Evolutionary conservation across 2,888 invertebrate genomes (phyloP).

Genomic region (Aspidiotus destructor): DNA sequence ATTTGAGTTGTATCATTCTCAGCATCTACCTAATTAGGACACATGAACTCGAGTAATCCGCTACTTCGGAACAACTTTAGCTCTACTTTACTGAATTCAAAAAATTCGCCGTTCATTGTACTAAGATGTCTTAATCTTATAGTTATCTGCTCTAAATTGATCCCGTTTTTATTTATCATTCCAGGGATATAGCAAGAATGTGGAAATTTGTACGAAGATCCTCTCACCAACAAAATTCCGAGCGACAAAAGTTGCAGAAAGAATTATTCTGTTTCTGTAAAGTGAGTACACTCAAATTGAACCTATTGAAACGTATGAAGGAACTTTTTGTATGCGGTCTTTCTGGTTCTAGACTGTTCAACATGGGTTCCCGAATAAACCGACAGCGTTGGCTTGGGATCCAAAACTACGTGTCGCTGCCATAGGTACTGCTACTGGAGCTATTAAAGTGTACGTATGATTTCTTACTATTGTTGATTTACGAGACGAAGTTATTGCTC

Average conservation of each 20-base stretch:
- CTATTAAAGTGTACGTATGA: slow-evolving; percentile 61
- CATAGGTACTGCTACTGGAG: slow-evolving; percentile 87
- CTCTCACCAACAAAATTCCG: slow-evolving; percentile 75
- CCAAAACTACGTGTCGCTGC: slow-evolving; percentile 76
- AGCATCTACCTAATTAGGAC: no score
- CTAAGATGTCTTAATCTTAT: no score
- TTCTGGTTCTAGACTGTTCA: slow-evolving; percentile 66
- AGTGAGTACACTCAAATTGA: slow-evolving; percentile 51
- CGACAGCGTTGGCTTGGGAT: slow-evolving; percentile 89
- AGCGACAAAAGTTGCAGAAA: slow-evolving; percentile 76
- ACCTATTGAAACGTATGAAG: no score
- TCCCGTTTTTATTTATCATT: background rate
- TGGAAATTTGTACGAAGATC: slow-evolving; percentile 90
- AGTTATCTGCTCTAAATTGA: no score
- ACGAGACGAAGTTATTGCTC: background rate
- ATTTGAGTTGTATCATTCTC: no score
- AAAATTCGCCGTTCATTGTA: no score
- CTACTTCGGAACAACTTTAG: no score
- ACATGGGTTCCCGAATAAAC: slow-evolving; percentile 96
- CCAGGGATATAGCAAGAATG: slow-evolving; percentile 47
- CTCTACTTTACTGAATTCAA: no score
- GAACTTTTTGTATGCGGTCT: slow-evolving; percentile 35
- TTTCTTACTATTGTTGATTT: background rate
- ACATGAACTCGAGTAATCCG: no score
- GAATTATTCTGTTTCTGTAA: slow-evolving; percentile 87